Conservation (phyloP, 2,888 invertebrate genomes). For the Pecten maximus region DNA sequence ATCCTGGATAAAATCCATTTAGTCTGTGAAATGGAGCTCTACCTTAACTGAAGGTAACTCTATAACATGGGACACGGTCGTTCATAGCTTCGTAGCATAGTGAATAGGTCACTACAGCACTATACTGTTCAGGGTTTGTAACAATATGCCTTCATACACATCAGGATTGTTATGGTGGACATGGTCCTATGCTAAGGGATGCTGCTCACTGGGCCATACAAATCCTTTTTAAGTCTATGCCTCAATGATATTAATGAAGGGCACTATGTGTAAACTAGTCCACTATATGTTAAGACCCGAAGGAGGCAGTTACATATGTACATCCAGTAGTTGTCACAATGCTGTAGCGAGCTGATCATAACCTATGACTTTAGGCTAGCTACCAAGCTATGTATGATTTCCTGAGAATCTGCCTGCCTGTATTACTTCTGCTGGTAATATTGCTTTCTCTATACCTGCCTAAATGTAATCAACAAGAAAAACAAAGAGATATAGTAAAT, state of each 20-base stretch:
- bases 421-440: conserved; percentile 11
- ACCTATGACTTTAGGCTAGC: conserved; percentile 26
- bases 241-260: not conserved
- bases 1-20: not conserved
- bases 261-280: conserved; percentile 9
- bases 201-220: conserved; percentile 16
- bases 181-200: conserved; percentile 7
- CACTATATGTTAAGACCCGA: conserved; percentile 13
- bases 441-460: conserved; percentile 32
- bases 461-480: conserved; percentile 35
- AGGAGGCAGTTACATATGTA: not conserved
- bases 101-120: conserved; percentile 14
- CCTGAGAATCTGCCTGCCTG: conserved; percentile 33
- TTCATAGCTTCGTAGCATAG: not conserved
- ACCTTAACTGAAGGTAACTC: conserved; percentile 18
- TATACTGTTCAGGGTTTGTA: not conserved
- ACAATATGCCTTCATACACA: not conserved
- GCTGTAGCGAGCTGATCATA: not conserved
- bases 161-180: not conserved
- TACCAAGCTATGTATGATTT: conserved; percentile 24
- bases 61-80: not conserved
- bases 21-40: conserved; percentile 23
- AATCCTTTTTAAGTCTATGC: conserved; percentile 5
- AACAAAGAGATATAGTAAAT: not conserved
- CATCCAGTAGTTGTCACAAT: conserved; percentile 27